A percentile compares a stretch with the other conserved stretches of the same genome.
Conservation (phyloP, 2,797 vertebrate genomes). For the Takifugu rubripes region DNA sequence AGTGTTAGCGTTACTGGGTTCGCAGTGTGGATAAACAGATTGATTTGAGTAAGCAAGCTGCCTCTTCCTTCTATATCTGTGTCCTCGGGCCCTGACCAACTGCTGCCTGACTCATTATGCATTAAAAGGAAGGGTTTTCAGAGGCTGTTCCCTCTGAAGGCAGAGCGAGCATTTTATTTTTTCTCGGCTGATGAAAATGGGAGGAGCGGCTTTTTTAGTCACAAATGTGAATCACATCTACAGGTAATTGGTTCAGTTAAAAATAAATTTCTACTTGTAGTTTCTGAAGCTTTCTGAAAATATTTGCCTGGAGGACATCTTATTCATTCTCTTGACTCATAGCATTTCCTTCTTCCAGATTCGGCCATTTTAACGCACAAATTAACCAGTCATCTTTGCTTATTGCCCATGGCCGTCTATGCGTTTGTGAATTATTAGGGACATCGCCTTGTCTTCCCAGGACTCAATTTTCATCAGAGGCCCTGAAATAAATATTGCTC, state of each 20-base stretch:
- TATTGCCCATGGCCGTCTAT: conserved; percentile 41
- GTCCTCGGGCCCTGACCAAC: conserved; percentile 55
- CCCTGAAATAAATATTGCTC: conserved; percentile 22
- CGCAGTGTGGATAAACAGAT: conserved; percentile 55
- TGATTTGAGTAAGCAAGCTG: conserved; percentile 57
- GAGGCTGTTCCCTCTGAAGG: conserved; percentile 20
- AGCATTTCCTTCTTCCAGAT: conserved; percentile 21
- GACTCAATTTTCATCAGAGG: conserved; percentile 26
- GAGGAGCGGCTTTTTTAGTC: neutral
- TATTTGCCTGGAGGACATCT: neutral
- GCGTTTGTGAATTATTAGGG: conserved; percentile 55
- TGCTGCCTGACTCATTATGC: conserved; percentile 65
- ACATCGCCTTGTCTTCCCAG: conserved; percentile 22
- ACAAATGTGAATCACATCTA: neutral
- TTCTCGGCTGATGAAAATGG: neutral
- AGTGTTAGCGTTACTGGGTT: conserved; percentile 39
- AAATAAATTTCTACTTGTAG: neutral
- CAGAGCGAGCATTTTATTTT: conserved; percentile 6
- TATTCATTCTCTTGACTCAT: neutral
- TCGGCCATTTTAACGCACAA: conserved; percentile 59
- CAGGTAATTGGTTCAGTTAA: neutral
- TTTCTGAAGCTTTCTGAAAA: neutral
- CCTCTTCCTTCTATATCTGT: conserved; percentile 35
- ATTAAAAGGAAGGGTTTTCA: conserved; percentile 42
- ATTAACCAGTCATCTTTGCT: conserved; percentile 56